Evolutionary conservation across 1,140 invertebrate genomes (phyloP).

Genomic region (Heliothis subflexa): DNA sequence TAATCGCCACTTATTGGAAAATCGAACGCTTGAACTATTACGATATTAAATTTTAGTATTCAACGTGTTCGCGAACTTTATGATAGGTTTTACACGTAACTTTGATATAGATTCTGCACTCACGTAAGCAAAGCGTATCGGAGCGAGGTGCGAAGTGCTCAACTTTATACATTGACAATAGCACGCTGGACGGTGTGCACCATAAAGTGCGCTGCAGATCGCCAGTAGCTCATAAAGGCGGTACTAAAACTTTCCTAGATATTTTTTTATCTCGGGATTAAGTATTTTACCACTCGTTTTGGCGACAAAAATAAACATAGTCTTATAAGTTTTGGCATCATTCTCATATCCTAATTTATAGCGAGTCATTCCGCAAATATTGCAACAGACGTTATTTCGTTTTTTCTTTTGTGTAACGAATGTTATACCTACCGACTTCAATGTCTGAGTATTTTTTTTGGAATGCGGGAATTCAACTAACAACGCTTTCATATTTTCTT

Average conservation of each 20-base stretch:
- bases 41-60: constrained; percentile 41
- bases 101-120: constrained; percentile 13
- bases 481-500: not conserved
- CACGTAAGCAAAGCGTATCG: constrained; percentile 37
- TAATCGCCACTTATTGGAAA: constrained; percentile 52
- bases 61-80: constrained; percentile 27
- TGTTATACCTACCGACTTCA: not conserved
- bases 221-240: constrained; percentile 24
- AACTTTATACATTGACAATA: constrained; percentile 23
- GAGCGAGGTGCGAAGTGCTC: constrained; percentile 30
- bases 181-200: not conserved
- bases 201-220: constrained; percentile 23
- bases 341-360: constrained; percentile 42
- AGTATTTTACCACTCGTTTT: constrained; percentile 22
- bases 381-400: constrained; percentile 18
- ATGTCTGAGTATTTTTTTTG: not conserved
- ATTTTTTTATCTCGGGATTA: constrained; percentile 25
- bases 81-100: constrained; percentile 17
- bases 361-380: constrained; percentile 27
- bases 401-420: constrained; percentile 22
- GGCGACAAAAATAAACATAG: constrained; percentile 25
- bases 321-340: constrained; percentile 44
- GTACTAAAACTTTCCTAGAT: constrained; percentile 21
- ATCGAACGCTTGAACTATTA: constrained; percentile 34
- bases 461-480: not conserved